Evolutionary conservation across 2,113 vertebrate genomes (phyloP).

Genomic region (Xenotilapia longispinis): DNA sequence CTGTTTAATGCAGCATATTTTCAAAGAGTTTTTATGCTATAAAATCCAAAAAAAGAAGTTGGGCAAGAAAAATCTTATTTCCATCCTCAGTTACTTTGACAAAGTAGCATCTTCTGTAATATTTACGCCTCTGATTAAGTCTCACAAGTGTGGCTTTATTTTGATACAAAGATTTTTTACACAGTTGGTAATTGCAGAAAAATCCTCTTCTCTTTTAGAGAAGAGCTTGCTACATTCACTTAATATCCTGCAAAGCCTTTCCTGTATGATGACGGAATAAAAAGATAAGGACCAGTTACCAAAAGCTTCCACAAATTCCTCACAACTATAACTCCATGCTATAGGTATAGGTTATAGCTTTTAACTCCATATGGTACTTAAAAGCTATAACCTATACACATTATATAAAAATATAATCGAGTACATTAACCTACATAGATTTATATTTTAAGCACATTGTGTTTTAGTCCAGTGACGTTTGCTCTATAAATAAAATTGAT

Average conservation of each 20-base stretch:
- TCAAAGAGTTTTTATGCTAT: fast-evolving
- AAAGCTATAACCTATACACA: background rate
- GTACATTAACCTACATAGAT: background rate
- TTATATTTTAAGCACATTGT: background rate
- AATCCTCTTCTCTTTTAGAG: background rate
- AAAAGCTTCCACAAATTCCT: fast-evolving
- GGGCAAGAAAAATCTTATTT: background rate
- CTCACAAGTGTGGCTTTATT: background rate
- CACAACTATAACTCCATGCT: background rate
- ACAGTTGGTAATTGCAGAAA: background rate
- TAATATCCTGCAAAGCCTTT: no score
- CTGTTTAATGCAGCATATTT: background rate
- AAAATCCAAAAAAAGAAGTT: background rate
- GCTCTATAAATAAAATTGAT: background rate
- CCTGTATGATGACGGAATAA: background rate
- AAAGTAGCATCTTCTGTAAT: background rate
- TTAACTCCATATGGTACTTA: background rate
- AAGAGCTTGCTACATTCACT: no score
- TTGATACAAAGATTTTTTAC: background rate
- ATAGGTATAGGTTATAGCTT: no score
- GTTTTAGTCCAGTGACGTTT: background rate
- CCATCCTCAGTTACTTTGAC: background rate
- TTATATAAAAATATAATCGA: background rate
- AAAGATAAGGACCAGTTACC: background rate
- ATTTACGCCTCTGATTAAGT: background rate